These are phyloP conservation scores for Sericinus montela DNA, from an alignment of 2,888 invertebrate species.

Conservation along the genomic window DNA sequence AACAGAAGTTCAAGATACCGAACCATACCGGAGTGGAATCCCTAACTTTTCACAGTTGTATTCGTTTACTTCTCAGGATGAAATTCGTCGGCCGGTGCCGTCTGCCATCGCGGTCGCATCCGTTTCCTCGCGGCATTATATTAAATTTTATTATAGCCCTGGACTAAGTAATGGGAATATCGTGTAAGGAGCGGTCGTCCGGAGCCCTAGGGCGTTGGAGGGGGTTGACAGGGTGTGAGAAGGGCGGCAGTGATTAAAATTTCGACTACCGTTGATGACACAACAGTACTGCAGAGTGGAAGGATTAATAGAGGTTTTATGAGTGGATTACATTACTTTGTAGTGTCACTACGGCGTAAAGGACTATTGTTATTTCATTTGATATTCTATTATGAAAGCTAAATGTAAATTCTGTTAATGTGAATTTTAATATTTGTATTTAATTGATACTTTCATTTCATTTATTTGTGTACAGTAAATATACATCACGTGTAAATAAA, in stretches of 20 bases:
- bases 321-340: slow-evolving; percentile 72
- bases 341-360: slow-evolving; percentile 41
- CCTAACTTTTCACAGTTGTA: neutral
- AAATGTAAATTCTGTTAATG: slow-evolving; percentile 7
- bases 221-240: slow-evolving; percentile 30
- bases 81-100: slow-evolving; percentile 33
- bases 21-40: no score
- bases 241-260: slow-evolving; percentile 68
- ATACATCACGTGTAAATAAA: no score
- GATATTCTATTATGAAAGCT: slow-evolving; percentile 24
- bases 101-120: slow-evolving; percentile 61
- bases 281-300: slow-evolving; percentile 64
- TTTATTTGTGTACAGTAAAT: no score
- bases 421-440: no score
- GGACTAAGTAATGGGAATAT: slow-evolving; percentile 80
- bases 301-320: slow-evolving; percentile 74
- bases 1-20: no score
- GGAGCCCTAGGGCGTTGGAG: slow-evolving; percentile 55
- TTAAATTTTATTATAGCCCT: slow-evolving; percentile 79
- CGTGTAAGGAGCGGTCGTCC: slow-evolving; percentile 77
- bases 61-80: slow-evolving; percentile 25
- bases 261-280: slow-evolving; percentile 76
- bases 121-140: slow-evolving; percentile 70
- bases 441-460: no score
- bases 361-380: slow-evolving; percentile 52